phyloP scores from a whole-genome alignment of 2,888 invertebrate genomes.

The Spisula solida region DNA sequence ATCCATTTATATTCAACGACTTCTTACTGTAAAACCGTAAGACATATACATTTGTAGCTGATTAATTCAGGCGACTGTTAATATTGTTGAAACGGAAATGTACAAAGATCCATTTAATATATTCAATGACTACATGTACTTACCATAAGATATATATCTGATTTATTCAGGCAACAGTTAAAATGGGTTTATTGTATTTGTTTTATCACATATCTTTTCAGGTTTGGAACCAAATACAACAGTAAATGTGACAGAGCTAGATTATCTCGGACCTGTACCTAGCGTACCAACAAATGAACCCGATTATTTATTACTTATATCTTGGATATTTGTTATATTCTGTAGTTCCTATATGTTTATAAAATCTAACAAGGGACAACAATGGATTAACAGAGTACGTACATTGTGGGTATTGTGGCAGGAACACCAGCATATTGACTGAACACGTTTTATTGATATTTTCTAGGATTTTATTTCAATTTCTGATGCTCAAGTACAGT shows the following conservation, averaged over 20 bases:
- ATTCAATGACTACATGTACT: too few relatives aligned
- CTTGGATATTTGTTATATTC: constrained; percentile 94
- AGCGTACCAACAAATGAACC: constrained; percentile 92
- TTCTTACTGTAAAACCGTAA: too few relatives aligned
- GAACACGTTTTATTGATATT: constrained; percentile 37
- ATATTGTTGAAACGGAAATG: too few relatives aligned
- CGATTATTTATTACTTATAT: constrained; percentile 93
- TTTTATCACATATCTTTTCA: constrained; percentile 65
- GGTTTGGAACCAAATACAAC: constrained; percentile 80
- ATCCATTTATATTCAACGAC: too few relatives aligned
- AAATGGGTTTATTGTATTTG: too few relatives aligned
- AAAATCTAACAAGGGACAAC: constrained; percentile 80
- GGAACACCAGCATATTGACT: constrained; percentile 85
- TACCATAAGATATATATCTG: too few relatives aligned
- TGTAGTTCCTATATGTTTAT: constrained; percentile 81
- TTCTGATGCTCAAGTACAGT: background rate
- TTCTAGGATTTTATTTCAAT: background rate
- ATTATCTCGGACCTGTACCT: constrained; percentile 91
- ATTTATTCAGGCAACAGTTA: too few relatives aligned
- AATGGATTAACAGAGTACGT: constrained; percentile 79
- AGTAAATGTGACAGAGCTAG: constrained; percentile 80
- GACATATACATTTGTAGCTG: too few relatives aligned
- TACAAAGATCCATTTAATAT: too few relatives aligned
- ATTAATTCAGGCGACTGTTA: too few relatives aligned
- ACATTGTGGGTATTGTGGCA: constrained; percentile 83